A percentile compares a stretch with the other conserved stretches of the same genome.
These are phyloP conservation scores for Amphilophus citrinellus DNA, from an alignment of 2,113 vertebrate species.

Conservation along the genomic window DNA sequence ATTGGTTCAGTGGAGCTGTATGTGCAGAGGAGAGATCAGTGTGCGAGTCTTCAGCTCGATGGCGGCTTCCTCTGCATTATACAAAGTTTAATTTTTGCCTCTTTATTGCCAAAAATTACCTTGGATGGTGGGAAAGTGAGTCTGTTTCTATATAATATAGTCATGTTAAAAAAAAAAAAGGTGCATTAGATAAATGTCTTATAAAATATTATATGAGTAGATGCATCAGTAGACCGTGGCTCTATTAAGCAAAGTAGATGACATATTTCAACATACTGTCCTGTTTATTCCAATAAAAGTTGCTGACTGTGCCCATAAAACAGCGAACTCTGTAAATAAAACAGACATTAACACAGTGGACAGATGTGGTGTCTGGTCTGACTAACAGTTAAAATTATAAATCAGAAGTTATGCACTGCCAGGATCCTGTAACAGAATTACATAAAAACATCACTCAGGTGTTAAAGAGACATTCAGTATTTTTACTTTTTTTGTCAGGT, in stretches of 20 bases:
- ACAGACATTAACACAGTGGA: background rate
- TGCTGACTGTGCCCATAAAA: constrained; percentile 1
- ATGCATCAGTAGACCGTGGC: background rate
- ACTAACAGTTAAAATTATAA: background rate
- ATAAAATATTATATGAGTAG: constrained; percentile 10
- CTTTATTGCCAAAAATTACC: background rate
- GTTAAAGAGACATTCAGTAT: background rate
- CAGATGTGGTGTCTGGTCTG: background rate
- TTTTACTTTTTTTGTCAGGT: background rate
- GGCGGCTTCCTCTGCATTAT: background rate
- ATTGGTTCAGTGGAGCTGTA: too few species aligned
- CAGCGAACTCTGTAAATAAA: background rate
- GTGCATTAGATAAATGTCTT: background rate
- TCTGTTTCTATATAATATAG: background rate
- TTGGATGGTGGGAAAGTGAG: background rate
- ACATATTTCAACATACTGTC: background rate
- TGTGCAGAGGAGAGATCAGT: background rate
- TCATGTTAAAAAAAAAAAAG: background rate
- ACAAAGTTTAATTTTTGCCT: background rate
- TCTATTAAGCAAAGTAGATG: background rate
- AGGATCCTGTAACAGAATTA: background rate
- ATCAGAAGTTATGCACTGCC: background rate
- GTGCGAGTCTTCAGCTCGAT: background rate
- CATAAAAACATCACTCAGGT: background rate
- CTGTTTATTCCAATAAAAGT: background rate